Percentiles rank a stretch among this genome's conserved stretches.
Conservation (phyloP, 2,797 vertebrate genomes). For the Amphiprion clarkii region DNA sequence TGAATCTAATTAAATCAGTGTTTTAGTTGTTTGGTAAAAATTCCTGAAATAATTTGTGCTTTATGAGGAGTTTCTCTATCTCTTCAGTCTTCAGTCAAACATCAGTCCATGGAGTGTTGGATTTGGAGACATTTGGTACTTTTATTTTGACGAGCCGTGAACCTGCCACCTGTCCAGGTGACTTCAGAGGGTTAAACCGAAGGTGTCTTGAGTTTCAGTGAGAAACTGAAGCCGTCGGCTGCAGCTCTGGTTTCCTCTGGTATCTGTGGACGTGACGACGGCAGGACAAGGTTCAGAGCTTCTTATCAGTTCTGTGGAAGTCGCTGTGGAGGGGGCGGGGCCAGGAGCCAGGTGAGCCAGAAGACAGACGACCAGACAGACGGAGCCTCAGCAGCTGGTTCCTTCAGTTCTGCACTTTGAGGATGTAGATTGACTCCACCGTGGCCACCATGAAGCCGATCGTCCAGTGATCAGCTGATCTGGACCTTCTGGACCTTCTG, state of each 20-base stretch:
- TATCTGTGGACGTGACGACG: conserved; percentile 8
- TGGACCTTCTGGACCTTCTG: not conserved
- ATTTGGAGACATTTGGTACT: too few species aligned
- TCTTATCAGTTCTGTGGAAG: conserved; percentile 60
- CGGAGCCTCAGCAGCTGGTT: not conserved
- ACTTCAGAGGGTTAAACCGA: not conserved
- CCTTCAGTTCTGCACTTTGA: too few species aligned
- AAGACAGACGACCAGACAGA: conserved; percentile 12
- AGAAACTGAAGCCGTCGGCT: conserved; percentile 30
- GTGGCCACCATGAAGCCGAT: not conserved
- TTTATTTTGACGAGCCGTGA: too few species aligned
- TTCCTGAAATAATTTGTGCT: too few species aligned
- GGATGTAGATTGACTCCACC: too few species aligned
- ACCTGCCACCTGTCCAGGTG: too few species aligned
- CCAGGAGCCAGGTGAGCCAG: conserved; percentile 33
- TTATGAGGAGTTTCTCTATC: too few species aligned
- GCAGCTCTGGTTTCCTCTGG: conserved; percentile 47
- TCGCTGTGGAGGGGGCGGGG: conserved; percentile 9
- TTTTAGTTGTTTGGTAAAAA: too few species aligned
- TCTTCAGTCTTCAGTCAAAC: too few species aligned
- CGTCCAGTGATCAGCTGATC: not conserved
- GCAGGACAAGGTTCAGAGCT: conserved; percentile 60
- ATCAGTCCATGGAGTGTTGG: too few species aligned
- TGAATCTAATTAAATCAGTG: too few species aligned
- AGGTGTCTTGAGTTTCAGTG: conserved; percentile 23